Base-by-base conservation (phyloP, 37 sponge, comb jelly and placozoan genomes). In the Corticium candelabrum region DNA sequence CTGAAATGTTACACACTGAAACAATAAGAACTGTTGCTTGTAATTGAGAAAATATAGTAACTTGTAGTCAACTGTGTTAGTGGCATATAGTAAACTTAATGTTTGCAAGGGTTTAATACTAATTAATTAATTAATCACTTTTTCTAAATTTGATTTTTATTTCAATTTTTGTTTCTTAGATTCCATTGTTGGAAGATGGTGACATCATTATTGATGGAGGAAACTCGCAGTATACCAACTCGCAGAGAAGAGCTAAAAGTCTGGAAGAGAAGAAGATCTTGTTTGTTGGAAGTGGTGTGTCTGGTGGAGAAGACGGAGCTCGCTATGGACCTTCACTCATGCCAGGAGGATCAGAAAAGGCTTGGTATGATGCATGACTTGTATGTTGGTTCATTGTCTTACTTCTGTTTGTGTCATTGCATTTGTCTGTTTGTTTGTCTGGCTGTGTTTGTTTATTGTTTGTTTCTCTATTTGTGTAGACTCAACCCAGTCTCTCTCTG, bases 131-230 rank as follows among this genome's bases (percentile, higher is more conserved):
- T 33, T 2, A 31, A 68, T 1, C 32, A 34, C 38, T 2, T 2
- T 35, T 29, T 34, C 31, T 31, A 35, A 2, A 2, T 35, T 30
- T 2, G 37, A 67, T 1, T 77, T n/a, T 3, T 7, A 2, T 72
- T 21, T 33, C 1, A 50, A 29, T 3, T 30, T 36, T 2, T 74
- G 37, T 3, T 70, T 15, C 5, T 70, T 15, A 70, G 73, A 34
- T 70, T 32, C 97, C 97, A 34, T 77, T 90, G 21, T 78, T 96
- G 32, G 89, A 88, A 76, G 74, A 74, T 62, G 97, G 97, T 3
- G 97, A 96, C 83, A 93, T 96, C 77, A 93, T 96, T 75, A 92
- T 96, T 57, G 97, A 96, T 78, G 97, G 97, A 34, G 97, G 96
- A 3, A 96, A 96, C 84, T 96, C 96, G 21, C 92, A 96, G 77